These are phyloP conservation scores for Chymomyza caudatula DNA, from an alignment of 2,888 invertebrate species.

Conservation along the genomic window DNA sequence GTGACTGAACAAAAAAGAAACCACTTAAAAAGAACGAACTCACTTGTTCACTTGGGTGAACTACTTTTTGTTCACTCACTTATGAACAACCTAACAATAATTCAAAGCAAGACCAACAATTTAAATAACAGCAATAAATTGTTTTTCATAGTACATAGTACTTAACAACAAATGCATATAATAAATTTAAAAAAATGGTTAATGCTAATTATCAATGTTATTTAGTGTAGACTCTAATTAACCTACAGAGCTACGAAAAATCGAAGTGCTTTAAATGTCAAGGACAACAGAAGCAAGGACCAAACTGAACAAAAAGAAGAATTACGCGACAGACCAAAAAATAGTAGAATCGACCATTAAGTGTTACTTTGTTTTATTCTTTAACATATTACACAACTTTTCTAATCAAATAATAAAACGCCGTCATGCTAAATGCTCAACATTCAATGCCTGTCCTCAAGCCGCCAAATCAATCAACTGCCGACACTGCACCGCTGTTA, in stretches of 20 bases:
- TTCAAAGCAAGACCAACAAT: conserved; percentile 17
- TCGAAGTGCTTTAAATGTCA: conserved; percentile 58
- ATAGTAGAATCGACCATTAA: background rate
- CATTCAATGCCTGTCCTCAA: conserved; percentile 34
- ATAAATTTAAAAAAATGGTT: conserved; percentile 12
- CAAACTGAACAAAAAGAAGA: conserved; percentile 18
- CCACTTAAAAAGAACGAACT: too few species aligned
- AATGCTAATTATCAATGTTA: background rate
- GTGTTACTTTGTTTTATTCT: too few species aligned
- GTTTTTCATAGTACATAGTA: conserved; percentile 10
- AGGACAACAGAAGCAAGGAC: conserved; percentile 43
- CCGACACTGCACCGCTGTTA: conserved; percentile 19
- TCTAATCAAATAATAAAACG: background rate
- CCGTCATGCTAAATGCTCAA: conserved; percentile 40
- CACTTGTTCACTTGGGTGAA: too few species aligned
- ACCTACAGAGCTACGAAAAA: conserved; percentile 29
- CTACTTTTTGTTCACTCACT: too few species aligned
- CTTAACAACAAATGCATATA: conserved; percentile 21
- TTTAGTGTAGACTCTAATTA: background rate
- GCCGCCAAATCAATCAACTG: conserved; percentile 21
- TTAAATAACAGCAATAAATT: conserved; percentile 10
- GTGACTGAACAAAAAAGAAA: too few species aligned
- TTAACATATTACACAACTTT: background rate
- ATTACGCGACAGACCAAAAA: background rate
- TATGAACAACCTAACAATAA: too few species aligned